These are phyloP conservation scores for Aphaenogaster ashmeadi DNA, from an alignment of 1,140 invertebrate genomes.

Conservation along the genomic window DNA sequence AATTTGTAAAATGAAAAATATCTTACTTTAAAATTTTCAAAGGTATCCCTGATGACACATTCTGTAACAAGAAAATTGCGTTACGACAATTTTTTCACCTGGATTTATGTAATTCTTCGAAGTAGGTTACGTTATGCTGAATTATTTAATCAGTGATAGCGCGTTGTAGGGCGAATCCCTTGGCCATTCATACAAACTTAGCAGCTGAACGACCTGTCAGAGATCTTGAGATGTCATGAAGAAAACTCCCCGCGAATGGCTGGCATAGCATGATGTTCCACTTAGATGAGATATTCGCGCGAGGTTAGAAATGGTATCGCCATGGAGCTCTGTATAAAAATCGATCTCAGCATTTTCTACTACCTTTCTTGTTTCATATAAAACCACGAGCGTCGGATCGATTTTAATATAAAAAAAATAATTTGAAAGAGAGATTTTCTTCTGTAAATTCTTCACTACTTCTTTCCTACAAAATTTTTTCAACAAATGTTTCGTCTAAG, in stretches of 20 bases:
- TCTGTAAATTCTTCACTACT: neutral
- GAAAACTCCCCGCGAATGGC: constrained; percentile 38
- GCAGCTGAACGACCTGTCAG: constrained; percentile 37
- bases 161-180: constrained; percentile 34
- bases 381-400: neutral
- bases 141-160: constrained; percentile 57
- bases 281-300: constrained; percentile 58
- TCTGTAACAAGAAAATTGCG: constrained; percentile 22
- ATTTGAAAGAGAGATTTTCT: neutral
- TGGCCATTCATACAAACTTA: constrained; percentile 46
- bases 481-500: neutral
- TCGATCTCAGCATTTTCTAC: constrained; percentile 1
- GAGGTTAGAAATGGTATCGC: constrained; percentile 27
- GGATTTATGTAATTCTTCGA: neutral
- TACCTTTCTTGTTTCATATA: neutral
- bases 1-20: constrained; percentile 28
- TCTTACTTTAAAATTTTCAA: neutral
- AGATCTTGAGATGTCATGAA: constrained; percentile 47
- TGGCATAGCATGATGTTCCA: constrained; percentile 40
- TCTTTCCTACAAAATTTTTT: neutral
- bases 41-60: neutral
- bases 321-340: constrained; percentile 13
- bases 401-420: constrained; percentile 24
- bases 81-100: constrained; percentile 7
- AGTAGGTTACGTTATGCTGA: constrained; percentile 25